phyloP scores from a whole-genome alignment of 2,888 invertebrate species.

The Caenorhabditis sulstoni region DNA sequence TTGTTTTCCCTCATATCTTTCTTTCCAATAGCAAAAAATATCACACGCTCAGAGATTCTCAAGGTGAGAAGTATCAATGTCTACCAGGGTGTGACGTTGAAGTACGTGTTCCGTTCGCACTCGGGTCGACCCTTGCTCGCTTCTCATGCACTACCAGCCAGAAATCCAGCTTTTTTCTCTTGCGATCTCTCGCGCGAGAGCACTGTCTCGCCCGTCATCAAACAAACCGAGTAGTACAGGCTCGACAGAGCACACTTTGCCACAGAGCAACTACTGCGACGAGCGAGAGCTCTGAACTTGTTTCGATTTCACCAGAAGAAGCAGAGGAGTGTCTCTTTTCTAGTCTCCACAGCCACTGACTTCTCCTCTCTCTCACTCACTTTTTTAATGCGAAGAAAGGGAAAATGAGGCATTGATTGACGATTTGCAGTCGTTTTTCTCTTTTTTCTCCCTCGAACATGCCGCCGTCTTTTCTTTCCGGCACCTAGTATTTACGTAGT shows the following conservation, averaged over 20 bases:
- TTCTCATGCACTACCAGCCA: constrained; percentile 30
- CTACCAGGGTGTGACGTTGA: constrained; percentile 15
- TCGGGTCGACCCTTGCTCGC: constrained; percentile 49
- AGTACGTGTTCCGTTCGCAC: neutral
- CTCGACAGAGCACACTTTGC: constrained; percentile 12
- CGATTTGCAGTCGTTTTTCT: too few species aligned
- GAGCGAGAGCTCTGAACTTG: neutral
- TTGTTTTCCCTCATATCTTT: neutral
- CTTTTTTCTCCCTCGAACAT: too few species aligned
- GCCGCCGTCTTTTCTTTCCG: neutral
- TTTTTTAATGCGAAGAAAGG: too few species aligned
- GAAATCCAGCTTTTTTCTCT: constrained; percentile 40
- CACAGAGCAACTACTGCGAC: neutral
- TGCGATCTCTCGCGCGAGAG: constrained; percentile 2
- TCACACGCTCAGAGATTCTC: too few species aligned
- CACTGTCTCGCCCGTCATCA: constrained; percentile 19
- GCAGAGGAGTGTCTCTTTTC: too few species aligned
- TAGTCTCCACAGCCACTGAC: too few species aligned
- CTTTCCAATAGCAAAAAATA: neutral
- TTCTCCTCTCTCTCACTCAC: too few species aligned
- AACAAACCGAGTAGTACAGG: constrained; percentile 55
- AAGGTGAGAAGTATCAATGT: neutral
- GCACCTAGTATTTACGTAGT: neutral
- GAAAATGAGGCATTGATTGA: too few species aligned
- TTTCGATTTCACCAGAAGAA: neutral